Evolutionary conservation across 2,888 invertebrate genomes (phyloP).

Genomic region (Orthonychiurus folsomi): DNA sequence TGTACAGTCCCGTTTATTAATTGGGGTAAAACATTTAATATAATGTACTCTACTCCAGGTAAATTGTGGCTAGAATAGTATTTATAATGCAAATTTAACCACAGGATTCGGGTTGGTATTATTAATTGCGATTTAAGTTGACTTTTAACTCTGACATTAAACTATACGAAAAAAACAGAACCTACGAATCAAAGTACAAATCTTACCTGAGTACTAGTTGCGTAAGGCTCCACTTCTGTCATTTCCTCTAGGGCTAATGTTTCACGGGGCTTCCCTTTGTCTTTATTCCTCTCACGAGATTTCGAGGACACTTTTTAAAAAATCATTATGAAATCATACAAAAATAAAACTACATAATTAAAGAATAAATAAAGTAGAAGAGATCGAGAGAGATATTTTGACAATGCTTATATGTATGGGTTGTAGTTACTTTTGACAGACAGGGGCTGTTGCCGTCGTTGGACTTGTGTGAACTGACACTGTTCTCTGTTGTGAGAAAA

Average conservation of each 20-base stretch:
- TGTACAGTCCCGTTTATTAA: too few relatives aligned
- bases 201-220: background rate
- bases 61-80: background rate
- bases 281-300: background rate
- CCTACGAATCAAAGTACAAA: too few relatives aligned
- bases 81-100: background rate
- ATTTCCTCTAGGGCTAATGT: constrained; percentile 2
- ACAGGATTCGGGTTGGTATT: too few relatives aligned
- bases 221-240: constrained; percentile 13
- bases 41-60: background rate
- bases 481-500: background rate
- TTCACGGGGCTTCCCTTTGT: background rate
- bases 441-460: too few relatives aligned
- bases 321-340: background rate
- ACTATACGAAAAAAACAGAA: too few relatives aligned
- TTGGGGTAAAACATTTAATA: background rate
- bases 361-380: background rate
- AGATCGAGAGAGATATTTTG: background rate
- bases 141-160: too few relatives aligned
- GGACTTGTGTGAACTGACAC: background rate
- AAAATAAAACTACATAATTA: background rate
- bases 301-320: background rate
- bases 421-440: background rate
- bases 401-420: background rate
- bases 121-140: too few relatives aligned